A percentile compares a stretch with the other conserved stretches of the same genome.
Evolutionary conservation across 2,113 vertebrate genomes (phyloP).

Genomic region (Coregonus clupeaformis): DNA sequence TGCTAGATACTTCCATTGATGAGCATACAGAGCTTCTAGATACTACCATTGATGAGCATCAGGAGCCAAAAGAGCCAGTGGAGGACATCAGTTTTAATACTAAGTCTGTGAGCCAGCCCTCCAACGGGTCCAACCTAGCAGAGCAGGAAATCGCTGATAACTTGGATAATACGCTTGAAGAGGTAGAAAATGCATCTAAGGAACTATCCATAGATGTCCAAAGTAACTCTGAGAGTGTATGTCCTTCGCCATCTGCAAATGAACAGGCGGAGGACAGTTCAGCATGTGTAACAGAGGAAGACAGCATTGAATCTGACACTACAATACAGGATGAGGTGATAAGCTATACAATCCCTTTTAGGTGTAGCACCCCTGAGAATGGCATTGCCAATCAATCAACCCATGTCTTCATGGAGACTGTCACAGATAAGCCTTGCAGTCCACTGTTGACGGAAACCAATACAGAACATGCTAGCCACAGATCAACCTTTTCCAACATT

Average conservation of each 20-base stretch:
- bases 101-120: conserved; percentile 35
- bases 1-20: no score
- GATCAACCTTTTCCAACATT: conserved; percentile 36
- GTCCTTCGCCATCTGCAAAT: conserved; percentile 21
- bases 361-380: conserved; percentile 26
- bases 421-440: conserved; percentile 53
- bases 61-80: conserved; percentile 37
- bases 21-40: no score
- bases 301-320: conserved; percentile 27
- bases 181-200: conserved; percentile 22
- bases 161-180: conserved; percentile 8
- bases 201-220: conserved; percentile 26
- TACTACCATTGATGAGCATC: not conserved
- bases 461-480: conserved; percentile 25
- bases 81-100: conserved; percentile 45
- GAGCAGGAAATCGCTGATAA: conserved; percentile 39
- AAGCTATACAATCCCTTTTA: conserved; percentile 13
- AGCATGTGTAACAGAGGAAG: conserved; percentile 11
- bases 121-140: not conserved
- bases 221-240: conserved; percentile 10
- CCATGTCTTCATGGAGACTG: conserved; percentile 44
- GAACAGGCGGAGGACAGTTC: conserved; percentile 26
- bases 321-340: conserved; percentile 32
- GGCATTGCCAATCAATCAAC: conserved; percentile 26
- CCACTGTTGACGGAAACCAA: conserved; percentile 51